These are phyloP conservation scores for Chymomyza amoena DNA, from an alignment of 2,888 invertebrate species.

Conservation along the genomic window DNA sequence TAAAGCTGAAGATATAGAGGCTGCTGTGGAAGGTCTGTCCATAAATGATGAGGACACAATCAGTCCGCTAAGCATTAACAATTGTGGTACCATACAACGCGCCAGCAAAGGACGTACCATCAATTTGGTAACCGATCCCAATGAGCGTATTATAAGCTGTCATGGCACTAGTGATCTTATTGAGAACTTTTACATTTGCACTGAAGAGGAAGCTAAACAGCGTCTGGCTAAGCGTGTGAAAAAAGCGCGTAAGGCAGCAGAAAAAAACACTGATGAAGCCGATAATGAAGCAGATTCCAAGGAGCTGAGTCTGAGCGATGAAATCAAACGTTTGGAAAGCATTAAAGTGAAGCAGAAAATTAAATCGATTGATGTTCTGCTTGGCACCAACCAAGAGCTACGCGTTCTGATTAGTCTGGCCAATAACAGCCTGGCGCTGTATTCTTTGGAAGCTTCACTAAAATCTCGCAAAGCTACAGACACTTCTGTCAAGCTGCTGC, in stretches of 20 bases:
- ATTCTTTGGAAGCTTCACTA: conserved; percentile 79
- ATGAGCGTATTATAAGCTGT: conserved; percentile 87
- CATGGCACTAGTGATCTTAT: conserved; percentile 90
- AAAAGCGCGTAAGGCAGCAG: conserved; percentile 80
- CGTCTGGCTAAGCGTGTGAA: conserved; percentile 88
- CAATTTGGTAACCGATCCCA: conserved; percentile 85
- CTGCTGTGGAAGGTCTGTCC: conserved; percentile 77
- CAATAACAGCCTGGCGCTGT: conserved; percentile 88
- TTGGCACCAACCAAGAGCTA: conserved; percentile 86
- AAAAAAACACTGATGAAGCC: conserved; percentile 61
- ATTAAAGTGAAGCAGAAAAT: conserved; percentile 85
- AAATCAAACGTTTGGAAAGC: conserved; percentile 84
- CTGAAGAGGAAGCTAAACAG: conserved; percentile 85
- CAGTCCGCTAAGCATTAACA: conserved; percentile 86
- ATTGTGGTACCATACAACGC: conserved; percentile 89
- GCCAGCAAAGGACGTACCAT: conserved; percentile 89
- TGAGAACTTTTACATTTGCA: conserved; percentile 90
- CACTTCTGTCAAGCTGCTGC: conserved; percentile 80
- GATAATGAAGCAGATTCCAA: conserved; percentile 48
- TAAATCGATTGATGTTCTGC: conserved; percentile 85
- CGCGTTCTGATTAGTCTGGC: conserved; percentile 84
- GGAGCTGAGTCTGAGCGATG: conserved; percentile 84
- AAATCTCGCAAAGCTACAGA: conserved; percentile 80
- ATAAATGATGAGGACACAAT: conserved; percentile 75
- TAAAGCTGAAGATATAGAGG: conserved; percentile 79